Evolutionary conservation across 2,888 invertebrate genomes (phyloP), one percentile per base, ranked within the genome.

Genomic region (Caenorhabditis doughertyi): DNA sequence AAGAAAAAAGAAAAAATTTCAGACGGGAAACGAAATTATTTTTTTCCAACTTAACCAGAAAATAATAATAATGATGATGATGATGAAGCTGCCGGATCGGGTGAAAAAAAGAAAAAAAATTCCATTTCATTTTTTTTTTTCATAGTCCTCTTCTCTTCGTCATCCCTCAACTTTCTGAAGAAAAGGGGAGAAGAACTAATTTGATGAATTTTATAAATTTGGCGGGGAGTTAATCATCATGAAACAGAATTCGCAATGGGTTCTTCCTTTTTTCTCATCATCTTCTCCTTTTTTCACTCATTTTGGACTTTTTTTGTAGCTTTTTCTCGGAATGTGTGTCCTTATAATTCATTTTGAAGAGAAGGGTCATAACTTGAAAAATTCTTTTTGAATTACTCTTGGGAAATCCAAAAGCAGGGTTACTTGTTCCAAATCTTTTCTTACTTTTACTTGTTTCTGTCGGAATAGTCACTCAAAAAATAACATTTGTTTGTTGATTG

Each of bases 191-290:
- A 39, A 39, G 39, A 56, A 71, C 58, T 71, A 47, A 71, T 71
- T 71, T 35, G 58, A 58, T 65, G 49, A 60, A 60, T 39, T 51
- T 58, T 72, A 72, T 72, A 62, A 39, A 39, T 72, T 62, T 18
- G 29, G 32, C 29, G 21, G 21, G 4, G 32, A 62, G 51, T 42
- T 72, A 72, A 72, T 62, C 62, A 72, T 49, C 71, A 49, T 71
- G 47, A 47, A 71, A 71, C 71, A 35, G 71, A 72, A 72, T 72
- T 72, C 29, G 23, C 25, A 42, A 71, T 71, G 71, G 47, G 49
- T 25, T 56, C 56, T 21, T 18, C 18, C 42, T 56, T 27, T 18
- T 16, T 29, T 27, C 9, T 21, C 35, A 8, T 35, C 29, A 8
- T 49, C 9, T 32, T 32, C 32, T 32, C 32, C 35, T 29, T 29